Evolutionary conservation across 1,140 invertebrate genomes (phyloP), one percentile per base, ranked within the genome.

Genomic region (Diplogasteroides magnus): DNA sequence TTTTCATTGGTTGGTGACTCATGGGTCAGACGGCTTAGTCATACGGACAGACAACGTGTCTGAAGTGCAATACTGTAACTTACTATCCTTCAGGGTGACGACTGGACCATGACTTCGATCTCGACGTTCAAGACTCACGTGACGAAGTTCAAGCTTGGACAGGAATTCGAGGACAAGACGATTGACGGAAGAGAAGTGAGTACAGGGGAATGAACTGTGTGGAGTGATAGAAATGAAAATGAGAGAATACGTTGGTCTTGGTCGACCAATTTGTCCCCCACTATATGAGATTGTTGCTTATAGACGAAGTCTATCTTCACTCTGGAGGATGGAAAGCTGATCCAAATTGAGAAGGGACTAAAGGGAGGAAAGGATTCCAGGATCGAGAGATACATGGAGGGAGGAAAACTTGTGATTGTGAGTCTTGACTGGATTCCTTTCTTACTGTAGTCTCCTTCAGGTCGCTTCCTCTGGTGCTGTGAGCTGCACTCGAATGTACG

Each of bases 101-200:
- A 83, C 2, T 93, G 89, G 84, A 88, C 87, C 0, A 76, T 94
- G 32, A 89, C 89, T 71, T 91, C 91, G 1, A 87, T 86, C 2
- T 91, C 91, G 13, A 90, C 91, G 1, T 92, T 94, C 83, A 93
- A 93, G 82, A 92, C 87, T 74, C 87, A 88, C 0, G 86, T 89
- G 67, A 87, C 90, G 58, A 89, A 87, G 72, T 94, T 94, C 84
- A 91, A 86, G 71, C 86, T 91, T 2, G 90, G 89, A 27, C 88
- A 90, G 74, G 90, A 91, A 81, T 91, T 93, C 82, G 90, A 92
- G 13, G 91, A 94, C 77, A 89, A 89, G 74, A 93, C 91, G 6
- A 86, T 89, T 23, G 91, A 94, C 82, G 91, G 91, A 11, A 86
- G 90, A 57, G 89, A 88, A 80, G 91, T 94, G 23, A 91, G 65